Percentiles rank a stretch among this genome's conserved stretches.
Evolutionary conservation across 2,888 invertebrate species (phyloP).

Genomic region (Ptilodon capucinus): DNA sequence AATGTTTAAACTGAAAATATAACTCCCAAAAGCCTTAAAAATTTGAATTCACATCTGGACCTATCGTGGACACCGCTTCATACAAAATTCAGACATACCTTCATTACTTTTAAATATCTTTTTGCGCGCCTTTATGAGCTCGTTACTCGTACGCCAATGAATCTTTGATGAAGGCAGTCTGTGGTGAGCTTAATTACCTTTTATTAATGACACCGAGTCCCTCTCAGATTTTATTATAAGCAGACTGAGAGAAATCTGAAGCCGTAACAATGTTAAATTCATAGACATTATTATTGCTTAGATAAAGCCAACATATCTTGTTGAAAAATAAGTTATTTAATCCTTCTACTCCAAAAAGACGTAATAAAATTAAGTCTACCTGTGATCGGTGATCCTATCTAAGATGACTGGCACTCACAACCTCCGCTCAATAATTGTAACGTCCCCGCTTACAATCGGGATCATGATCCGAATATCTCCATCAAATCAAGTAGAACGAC

Average conservation of each 20-base stretch:
- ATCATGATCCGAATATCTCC: constrained; percentile 28
- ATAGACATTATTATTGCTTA: no score
- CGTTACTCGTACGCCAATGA: neutral
- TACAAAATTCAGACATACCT: neutral
- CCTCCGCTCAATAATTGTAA: neutral
- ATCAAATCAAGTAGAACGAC: constrained; percentile 38
- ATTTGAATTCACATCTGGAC: neutral
- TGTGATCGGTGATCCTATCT: no score
- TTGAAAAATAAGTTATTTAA: no score
- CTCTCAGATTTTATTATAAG: neutral
- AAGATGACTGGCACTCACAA: neutral
- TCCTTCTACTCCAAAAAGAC: no score
- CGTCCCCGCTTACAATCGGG: constrained; percentile 23
- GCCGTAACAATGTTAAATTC: neutral
- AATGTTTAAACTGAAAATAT: no score
- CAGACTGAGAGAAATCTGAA: neutral
- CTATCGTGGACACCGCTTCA: constrained; percentile 1
- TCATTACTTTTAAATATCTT: neutral
- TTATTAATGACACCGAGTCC: neutral
- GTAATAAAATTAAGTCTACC: no score
- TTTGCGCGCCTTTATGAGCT: neutral
- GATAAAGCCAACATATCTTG: no score
- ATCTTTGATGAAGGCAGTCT: neutral
- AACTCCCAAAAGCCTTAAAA: neutral
- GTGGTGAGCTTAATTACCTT: neutral